Evolutionary conservation across 2,113 vertebrate genomes (phyloP).

Genomic region (Gorsachius goisagi): DNA sequence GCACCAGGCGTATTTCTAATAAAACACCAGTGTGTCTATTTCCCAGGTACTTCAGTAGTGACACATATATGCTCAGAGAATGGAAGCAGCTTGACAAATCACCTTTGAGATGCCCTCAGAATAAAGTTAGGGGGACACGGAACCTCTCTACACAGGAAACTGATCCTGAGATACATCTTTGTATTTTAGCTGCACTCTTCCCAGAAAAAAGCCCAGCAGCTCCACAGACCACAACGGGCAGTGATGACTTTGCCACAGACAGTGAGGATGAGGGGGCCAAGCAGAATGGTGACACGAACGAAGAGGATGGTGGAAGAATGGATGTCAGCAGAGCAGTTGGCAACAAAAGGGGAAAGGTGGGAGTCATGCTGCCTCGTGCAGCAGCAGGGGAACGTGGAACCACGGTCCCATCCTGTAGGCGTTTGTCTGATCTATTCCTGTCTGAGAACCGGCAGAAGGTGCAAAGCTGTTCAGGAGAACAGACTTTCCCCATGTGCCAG

Average conservation of each 20-base stretch:
- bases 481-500: neutral
- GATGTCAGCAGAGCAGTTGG: neutral
- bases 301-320: neutral
- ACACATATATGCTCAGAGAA: accelerated
- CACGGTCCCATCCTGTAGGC: neutral
- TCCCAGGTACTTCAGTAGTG: neutral
- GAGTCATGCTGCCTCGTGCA: accelerated
- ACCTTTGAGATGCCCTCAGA: neutral
- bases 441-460: neutral
- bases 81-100: neutral
- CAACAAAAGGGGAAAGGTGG: slow-evolving; percentile 68
- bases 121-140: neutral
- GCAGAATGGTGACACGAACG: accelerated
- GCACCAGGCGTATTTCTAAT: neutral
- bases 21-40: neutral
- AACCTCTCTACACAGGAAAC: neutral
- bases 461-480: neutral
- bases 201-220: slow-evolving; percentile 18
- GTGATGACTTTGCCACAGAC: neutral
- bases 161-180: neutral
- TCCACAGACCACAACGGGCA: neutral
- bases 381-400: neutral
- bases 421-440: neutral
- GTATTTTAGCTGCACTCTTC: slow-evolving; percentile 67
- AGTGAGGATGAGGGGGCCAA: neutral